Base-by-base conservation (phyloP, 2,797 vertebrate species). In the Malacoctenus gilli region DNA sequence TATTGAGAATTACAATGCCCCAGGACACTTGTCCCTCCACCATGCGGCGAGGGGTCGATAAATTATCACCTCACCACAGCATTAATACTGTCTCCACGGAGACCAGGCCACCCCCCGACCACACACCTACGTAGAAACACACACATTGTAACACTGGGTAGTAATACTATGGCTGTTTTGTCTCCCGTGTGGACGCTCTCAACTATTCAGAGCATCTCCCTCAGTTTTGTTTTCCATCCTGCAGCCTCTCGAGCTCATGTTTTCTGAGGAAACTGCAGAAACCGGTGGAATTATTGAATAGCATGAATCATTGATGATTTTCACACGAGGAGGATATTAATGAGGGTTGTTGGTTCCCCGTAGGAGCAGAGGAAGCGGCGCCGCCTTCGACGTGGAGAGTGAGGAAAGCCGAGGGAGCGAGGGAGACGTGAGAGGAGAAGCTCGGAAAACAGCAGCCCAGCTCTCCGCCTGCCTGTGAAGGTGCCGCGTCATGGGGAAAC, bases 401-500 rank as follows among this genome's bases (percentile, higher is more conserved):
- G 25, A 9, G 22, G 21, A 51, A 47, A 58, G 38, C 46, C 21
- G 14, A 34, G 41, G 22, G 37, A 34, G 55, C 46, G 48, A 5
- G 48, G n/a, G 65, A 60, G 50, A 58, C 60, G 64, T n/a, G 35
- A 42, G 14, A 49, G 56, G 60, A 77, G 55, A 65, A 32, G 67
- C 66, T 32, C 30, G 34, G 18, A 41, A 68, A 32, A 36, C 65
- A n/a, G 22, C 70, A 58, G 48, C 52, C 46, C n/a, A 31, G 42
- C 39, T 9, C 23, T 10, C 55, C 11, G 40, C 63, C 69, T 12
- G 39, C 46, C 49, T 9, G 48, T 43, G 14, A 37, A 39, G 52
- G 49, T 2, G 42, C 39, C 5, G 58, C 15, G 42, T 61, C 84
- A 94, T 94, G 93, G 93, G 93, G 48, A 94, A 94, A 72, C 93